Percentiles rank a stretch among this genome's conserved stretches.
These are phyloP conservation scores for Trilocha varians DNA, from an alignment of 2,888 invertebrate genomes.

Conservation along the genomic window DNA sequence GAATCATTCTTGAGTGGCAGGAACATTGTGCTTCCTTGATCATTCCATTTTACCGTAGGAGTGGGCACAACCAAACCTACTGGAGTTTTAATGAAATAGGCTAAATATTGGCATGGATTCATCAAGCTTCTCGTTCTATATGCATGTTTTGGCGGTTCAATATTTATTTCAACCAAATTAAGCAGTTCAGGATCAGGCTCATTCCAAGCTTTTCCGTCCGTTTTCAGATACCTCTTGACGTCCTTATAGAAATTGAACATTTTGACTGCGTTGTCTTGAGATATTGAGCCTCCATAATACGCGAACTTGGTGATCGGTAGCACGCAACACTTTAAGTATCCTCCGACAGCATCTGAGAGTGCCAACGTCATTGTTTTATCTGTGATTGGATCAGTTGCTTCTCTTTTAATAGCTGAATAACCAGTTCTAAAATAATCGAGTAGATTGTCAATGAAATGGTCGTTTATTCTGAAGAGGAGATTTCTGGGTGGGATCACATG, in stretches of 20 bases:
- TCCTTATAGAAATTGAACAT: slow-evolving; percentile 71
- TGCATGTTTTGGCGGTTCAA: slow-evolving; percentile 22
- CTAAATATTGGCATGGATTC: slow-evolving; percentile 37
- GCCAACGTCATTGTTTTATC: slow-evolving; percentile 41
- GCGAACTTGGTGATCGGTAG: slow-evolving; percentile 74
- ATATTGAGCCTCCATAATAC: slow-evolving; percentile 76
- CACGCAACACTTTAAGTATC: slow-evolving; percentile 74
- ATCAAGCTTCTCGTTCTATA: slow-evolving; percentile 18
- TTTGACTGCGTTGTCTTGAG: slow-evolving; percentile 67
- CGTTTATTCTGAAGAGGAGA: slow-evolving; percentile 26
- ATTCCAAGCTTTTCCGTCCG: slow-evolving; percentile 75
- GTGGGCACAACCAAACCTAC: slow-evolving; percentile 55
- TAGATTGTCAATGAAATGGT: slow-evolving; percentile 30
- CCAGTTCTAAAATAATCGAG: slow-evolving; percentile 36
- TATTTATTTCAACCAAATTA: slow-evolving; percentile 29
- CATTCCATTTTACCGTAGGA: slow-evolving; percentile 74
- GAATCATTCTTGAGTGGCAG: slow-evolving; percentile 68
- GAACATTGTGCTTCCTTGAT: slow-evolving; percentile 70
- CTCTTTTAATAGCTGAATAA: slow-evolving; percentile 31
- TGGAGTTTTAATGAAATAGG: slow-evolving; percentile 38
- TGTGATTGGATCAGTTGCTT: slow-evolving; percentile 23
- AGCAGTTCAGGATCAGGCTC: slow-evolving; percentile 29
- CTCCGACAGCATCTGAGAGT: slow-evolving; percentile 69
- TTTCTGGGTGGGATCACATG: slow-evolving; percentile 33
- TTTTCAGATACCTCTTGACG: slow-evolving; percentile 70